phyloP scores from a whole-genome alignment of 2,888 invertebrate genomes.

The Teinopalpus imperialis region DNA sequence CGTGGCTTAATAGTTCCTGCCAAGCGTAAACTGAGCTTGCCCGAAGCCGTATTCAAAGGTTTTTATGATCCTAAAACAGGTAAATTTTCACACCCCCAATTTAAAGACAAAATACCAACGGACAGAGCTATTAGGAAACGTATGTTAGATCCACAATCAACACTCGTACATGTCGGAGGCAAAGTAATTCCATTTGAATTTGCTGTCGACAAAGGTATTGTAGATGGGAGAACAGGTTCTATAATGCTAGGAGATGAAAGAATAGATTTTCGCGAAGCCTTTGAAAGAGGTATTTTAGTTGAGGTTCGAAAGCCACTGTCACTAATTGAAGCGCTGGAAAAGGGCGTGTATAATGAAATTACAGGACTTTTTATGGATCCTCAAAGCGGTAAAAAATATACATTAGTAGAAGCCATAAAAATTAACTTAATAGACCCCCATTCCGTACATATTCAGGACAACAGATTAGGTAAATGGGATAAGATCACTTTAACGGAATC shows the following conservation, averaged over 20 bases:
- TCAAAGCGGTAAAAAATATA: constrained; percentile 88
- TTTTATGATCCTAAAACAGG: constrained; percentile 93
- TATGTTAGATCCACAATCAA: constrained; percentile 91
- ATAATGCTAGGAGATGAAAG: constrained; percentile 83
- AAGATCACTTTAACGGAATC: constrained; percentile 91
- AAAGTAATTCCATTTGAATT: constrained; percentile 91
- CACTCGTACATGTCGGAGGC: constrained; percentile 91
- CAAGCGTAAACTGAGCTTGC: constrained; percentile 90
- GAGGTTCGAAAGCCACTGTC: constrained; percentile 92
- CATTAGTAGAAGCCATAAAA: constrained; percentile 91
- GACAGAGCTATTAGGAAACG: constrained; percentile 93
- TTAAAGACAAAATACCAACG: constrained; percentile 89
- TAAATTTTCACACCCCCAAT: constrained; percentile 89
- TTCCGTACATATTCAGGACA: constrained; percentile 91
- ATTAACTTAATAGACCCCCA: constrained; percentile 91
- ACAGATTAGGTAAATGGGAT: constrained; percentile 87
- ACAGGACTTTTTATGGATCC: constrained; percentile 93
- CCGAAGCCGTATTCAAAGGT: constrained; percentile 96
- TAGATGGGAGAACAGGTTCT: constrained; percentile 88
- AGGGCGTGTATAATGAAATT: constrained; percentile 89
- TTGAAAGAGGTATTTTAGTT: constrained; percentile 90
- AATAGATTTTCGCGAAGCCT: constrained; percentile 91
- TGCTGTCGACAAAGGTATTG: constrained; percentile 89
- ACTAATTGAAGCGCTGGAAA: constrained; percentile 90
- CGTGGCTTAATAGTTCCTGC: constrained; percentile 91